These are phyloP conservation scores for Yponomeuta malinellus DNA, from an alignment of 2,888 invertebrate genomes.

Conservation along the genomic window DNA sequence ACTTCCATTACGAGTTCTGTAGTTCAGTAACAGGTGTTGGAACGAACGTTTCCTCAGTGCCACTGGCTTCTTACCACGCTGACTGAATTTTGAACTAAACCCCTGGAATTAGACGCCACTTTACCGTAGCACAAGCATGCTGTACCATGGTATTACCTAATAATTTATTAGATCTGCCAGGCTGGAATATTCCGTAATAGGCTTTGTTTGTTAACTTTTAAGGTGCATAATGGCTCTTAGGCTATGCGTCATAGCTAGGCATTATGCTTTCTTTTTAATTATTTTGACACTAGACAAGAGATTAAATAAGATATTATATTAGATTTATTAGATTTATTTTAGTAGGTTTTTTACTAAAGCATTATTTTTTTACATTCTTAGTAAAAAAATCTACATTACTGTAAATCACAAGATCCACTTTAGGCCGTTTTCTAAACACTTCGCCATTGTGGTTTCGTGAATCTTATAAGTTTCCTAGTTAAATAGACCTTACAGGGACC, in stretches of 20 bases:
- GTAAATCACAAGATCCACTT: background rate
- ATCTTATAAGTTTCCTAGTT: background rate
- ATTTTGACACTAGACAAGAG: background rate
- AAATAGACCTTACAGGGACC: background rate
- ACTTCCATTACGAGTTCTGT: background rate
- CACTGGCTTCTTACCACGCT: background rate
- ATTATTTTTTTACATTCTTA: too few species aligned
- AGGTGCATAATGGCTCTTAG: background rate
- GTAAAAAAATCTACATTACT: too few species aligned
- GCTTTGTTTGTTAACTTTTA: background rate
- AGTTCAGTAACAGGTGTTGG: slow-evolving; percentile 11
- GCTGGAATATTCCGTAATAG: background rate
- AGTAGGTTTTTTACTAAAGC: background rate
- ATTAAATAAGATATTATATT: background rate
- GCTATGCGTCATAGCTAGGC: background rate
- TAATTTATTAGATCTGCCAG: background rate
- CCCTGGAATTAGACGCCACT: background rate
- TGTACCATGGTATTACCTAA: background rate
- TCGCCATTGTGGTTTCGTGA: background rate
- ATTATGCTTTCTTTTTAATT: background rate
- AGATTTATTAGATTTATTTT: background rate
- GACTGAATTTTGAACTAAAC: background rate
- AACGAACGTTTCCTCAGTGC: slow-evolving; percentile 5
- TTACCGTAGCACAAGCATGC: background rate
- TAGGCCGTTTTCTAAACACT: background rate